Evolutionary conservation across 1,140 invertebrate species (phyloP).

Genomic region (Battus philenor): DNA sequence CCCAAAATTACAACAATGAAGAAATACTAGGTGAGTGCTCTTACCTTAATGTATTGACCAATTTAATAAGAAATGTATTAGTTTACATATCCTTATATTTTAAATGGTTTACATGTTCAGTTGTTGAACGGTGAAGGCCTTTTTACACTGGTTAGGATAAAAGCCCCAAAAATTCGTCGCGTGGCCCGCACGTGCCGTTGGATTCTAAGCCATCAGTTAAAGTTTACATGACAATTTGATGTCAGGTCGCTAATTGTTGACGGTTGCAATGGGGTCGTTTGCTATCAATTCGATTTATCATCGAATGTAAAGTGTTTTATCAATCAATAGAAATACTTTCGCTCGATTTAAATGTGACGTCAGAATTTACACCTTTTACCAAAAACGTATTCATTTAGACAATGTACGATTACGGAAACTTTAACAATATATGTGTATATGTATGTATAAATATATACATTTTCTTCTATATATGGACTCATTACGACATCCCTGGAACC

Average conservation of each 20-base stretch:
- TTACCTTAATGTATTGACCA: slow-evolving; percentile 20
- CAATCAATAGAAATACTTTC: too few species aligned
- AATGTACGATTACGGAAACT: too few species aligned
- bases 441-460: too few species aligned
- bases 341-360: too few species aligned
- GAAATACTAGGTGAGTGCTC: slow-evolving; percentile 27
- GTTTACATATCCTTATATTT: background rate
- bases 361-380: too few species aligned
- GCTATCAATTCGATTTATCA: slow-evolving; percentile 4
- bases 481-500: too few species aligned
- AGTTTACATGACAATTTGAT: slow-evolving; percentile 50
- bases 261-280: slow-evolving; percentile 21
- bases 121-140: slow-evolving; percentile 16
- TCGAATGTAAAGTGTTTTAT: slow-evolving; percentile 1
- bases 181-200: slow-evolving; percentile 38
- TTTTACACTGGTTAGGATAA: slow-evolving; percentile 22
- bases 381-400: too few species aligned
- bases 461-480: too few species aligned
- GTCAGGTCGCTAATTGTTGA: slow-evolving; percentile 48
- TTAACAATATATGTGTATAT: too few species aligned
- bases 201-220: slow-evolving; percentile 29
- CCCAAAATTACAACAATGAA: slow-evolving; percentile 31
- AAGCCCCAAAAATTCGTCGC: slow-evolving; percentile 35
- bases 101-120: background rate
- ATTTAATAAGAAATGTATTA: slow-evolving; percentile 8